Percentiles rank a stretch among this genome's conserved stretches.
phyloP scores from a whole-genome alignment of 2,113 vertebrate species.

The Callionymus lyra region DNA sequence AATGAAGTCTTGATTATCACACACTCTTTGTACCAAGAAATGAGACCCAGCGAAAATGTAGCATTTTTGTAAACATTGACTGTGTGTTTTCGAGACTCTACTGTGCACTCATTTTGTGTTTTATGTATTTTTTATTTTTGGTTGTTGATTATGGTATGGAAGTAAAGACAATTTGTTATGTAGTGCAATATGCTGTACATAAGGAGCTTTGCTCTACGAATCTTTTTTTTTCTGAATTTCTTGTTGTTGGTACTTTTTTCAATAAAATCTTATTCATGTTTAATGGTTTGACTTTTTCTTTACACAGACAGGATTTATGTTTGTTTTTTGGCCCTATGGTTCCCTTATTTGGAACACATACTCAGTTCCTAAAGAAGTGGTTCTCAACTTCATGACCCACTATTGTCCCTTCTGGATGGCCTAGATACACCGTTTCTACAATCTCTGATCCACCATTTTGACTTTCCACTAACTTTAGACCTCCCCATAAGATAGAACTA shows the following conservation, averaged over 20 bases:
- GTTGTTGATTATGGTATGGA: constrained; percentile 66
- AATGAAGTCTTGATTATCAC: constrained; percentile 69
- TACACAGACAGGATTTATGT: neutral
- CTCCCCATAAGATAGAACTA: too few relatives aligned
- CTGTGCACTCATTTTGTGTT: constrained; percentile 69
- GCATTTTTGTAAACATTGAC: constrained; percentile 79
- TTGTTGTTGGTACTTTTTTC: constrained; percentile 73
- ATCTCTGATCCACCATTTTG: too few relatives aligned
- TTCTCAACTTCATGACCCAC: too few relatives aligned
- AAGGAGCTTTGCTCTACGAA: constrained; percentile 73
- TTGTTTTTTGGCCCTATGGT: too few relatives aligned
- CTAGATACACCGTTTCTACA: too few relatives aligned
- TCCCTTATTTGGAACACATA: too few relatives aligned
- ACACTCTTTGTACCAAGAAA: constrained; percentile 73
- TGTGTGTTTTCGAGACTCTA: constrained; percentile 76
- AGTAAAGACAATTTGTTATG: constrained; percentile 69
- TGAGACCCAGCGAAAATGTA: constrained; percentile 77
- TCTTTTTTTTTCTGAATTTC: constrained; percentile 63
- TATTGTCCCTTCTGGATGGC: too few relatives aligned
- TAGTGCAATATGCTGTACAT: constrained; percentile 80
- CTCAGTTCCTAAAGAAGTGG: too few relatives aligned
- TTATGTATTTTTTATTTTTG: constrained; percentile 53
- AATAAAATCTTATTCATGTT: constrained; percentile 69
- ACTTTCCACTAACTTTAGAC: too few relatives aligned
- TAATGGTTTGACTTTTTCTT: constrained; percentile 6